These are phyloP conservation scores for Nymphalis c-album DNA, from an alignment of 2,888 invertebrate genomes.

Conservation along the genomic window DNA sequence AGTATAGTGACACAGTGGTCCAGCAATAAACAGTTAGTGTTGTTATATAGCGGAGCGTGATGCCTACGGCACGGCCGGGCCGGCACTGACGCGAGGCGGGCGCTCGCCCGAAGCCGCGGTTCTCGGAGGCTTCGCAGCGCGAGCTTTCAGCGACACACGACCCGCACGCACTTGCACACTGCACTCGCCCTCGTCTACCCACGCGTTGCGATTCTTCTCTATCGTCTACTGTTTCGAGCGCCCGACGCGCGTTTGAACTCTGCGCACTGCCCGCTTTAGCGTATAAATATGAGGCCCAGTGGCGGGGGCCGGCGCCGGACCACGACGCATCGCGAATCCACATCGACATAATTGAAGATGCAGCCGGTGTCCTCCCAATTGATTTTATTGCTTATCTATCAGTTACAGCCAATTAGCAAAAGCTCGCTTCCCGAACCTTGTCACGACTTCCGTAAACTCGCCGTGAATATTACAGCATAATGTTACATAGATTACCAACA, in stretches of 20 bases:
- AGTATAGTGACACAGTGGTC: constrained; percentile 60
- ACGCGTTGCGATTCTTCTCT: constrained; percentile 75
- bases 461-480: constrained; percentile 51
- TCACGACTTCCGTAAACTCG: constrained; percentile 64
- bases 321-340: constrained; percentile 76
- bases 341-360: constrained; percentile 78
- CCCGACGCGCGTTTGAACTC: constrained; percentile 80
- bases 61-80: constrained; percentile 79
- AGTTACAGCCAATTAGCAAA: constrained; percentile 76
- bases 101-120: constrained; percentile 56
- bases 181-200: constrained; percentile 79
- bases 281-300: constrained; percentile 80
- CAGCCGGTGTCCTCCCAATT: constrained; percentile 77
- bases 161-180: constrained; percentile 80
- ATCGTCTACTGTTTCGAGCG: constrained; percentile 79
- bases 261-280: constrained; percentile 75
- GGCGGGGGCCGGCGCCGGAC: constrained; percentile 76
- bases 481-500: constrained; percentile 11
- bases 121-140: constrained; percentile 76
- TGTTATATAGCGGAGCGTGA: constrained; percentile 65
- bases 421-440: constrained; percentile 57
- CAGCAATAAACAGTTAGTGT: constrained; percentile 56
- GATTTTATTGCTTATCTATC: constrained; percentile 77
- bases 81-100: constrained; percentile 78
- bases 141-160: constrained; percentile 79